Base-by-base conservation (phyloP, 2,888 invertebrate genomes). In the Drosophila demipolita region DNA sequence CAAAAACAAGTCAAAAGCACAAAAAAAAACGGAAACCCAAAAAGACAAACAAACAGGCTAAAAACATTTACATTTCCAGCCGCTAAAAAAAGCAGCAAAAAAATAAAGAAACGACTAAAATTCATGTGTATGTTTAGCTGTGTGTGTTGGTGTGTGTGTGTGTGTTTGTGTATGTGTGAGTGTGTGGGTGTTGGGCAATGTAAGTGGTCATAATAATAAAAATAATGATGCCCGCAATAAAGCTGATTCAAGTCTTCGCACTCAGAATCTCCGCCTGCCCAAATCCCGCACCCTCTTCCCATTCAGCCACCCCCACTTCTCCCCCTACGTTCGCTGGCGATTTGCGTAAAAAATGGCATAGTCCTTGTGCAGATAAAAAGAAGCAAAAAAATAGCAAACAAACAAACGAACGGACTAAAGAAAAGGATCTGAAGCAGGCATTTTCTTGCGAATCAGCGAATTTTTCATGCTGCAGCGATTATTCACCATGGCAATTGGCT, bases 141-240 rank as follows among this genome's bases (percentile, higher is more conserved):
- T 36, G 20, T 61, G 9, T 35, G 20, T 66, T 52, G 35, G 23
- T 49, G 7, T 32, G n/a, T 64, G 54, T 45, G 61, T 59, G 45
- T 40, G 50, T 55, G 17, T 61, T n/a, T 87, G 76, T 73, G 73
- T 63, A 48, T 79, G 63, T 65, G 54, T 57, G 48, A 33, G 35
- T 42, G 74, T 58, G 81, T 78, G 88, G 73, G 80, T 70, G 80
- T 72, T 68, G 80, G 74, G 75, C 80, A 82, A 80, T 87, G 89
- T 87, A 87, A 90, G 90, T 89, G 87, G 89, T 80, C 90, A 92
- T 92, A 91, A 91, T 91, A 91, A 91, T 91, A 92, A 91, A 91
- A 91, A 91, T 91, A 92, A 92, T 91, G 92, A 92, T 91, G 91
- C 83, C 82, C 78, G 90, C 91, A 92, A 91, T 91, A 92, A 91